Conservation (phyloP, 1,140 invertebrate genomes). For the Myzus persicae region DNA sequence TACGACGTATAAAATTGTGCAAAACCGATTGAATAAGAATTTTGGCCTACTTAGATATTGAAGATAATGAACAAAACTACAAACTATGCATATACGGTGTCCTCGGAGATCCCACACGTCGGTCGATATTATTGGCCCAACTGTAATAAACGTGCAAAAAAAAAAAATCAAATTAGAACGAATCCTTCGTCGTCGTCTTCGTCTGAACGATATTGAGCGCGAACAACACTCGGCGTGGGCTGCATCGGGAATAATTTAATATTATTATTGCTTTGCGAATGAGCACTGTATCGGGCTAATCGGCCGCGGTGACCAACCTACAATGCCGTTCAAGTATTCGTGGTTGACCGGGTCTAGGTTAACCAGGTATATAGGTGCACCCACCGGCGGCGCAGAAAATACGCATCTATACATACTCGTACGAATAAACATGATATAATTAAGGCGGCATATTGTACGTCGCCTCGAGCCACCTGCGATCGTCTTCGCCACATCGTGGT, state of each 20-base stretch:
- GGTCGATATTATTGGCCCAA: not conserved
- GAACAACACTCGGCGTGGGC: not conserved
- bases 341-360: slow-evolving; percentile 32
- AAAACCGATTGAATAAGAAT: not conserved
- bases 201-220: not conserved
- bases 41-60: slow-evolving; percentile 5
- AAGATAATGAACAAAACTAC: not conserved
- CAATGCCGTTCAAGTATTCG: not conserved
- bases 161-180: not conserved
- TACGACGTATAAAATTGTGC: not conserved
- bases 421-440: not conserved
- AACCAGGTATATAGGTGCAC: not conserved
- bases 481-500: not conserved
- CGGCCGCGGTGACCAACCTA: not conserved
- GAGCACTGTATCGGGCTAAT: not conserved
- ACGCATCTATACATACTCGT: not conserved
- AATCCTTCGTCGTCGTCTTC: not conserved
- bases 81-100: not conserved
- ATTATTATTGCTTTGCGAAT: not conserved
- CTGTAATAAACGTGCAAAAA: not conserved
- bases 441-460: not conserved
- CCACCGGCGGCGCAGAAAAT: slow-evolving; percentile 27
- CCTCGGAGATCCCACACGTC: not conserved
- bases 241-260: not conserved
- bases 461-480: not conserved